Base-by-base conservation (phyloP, 2,888 invertebrate genomes). In the Leptothorax acervorum region DNA sequence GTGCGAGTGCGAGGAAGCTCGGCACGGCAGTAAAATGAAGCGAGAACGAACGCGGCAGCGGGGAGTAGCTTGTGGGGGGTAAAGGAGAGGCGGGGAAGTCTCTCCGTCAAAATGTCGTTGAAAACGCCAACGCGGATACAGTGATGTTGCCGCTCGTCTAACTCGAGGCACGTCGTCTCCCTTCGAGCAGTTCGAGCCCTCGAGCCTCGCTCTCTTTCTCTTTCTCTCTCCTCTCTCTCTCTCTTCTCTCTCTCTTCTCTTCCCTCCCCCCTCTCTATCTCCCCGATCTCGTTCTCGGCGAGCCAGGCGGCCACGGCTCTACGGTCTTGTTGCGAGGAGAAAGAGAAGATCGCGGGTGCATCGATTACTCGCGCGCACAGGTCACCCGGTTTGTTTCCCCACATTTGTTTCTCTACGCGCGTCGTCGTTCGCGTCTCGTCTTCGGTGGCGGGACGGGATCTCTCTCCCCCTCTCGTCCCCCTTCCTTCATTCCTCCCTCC, bases 31-130 rank as follows among this genome's bases (percentile, higher is more conserved):
- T 83, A 85, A 85, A 85, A 88, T 85, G 78, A 78, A 88, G 87
- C 53, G 76, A 73, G 82, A 79, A 70, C 51, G 87, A 71, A 68
- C 51, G 68, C 78, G 70, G 70, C 75, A 73, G 78, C 53, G 71
- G 51, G 89, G 86, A 84, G 85, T 60, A 53, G 66, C 75, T 60
- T 28, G 60, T 66, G 66, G 65, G 84, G 75, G 73, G 71, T 75
- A 31, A 79, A 86, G 82, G 83, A 68, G 87, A 85, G 89, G 84
- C 88, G 90, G 89, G 88, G 83, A 85, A 88, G n/a, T 45, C 45
- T 85, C 89, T 91, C 91, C 92, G 92, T 93, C 93, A 93, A 94
- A 94, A 93, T 93, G 93, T 94, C 93, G 94, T 92, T 94, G 91
- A 92, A 92, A 93, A 92, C 93, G 92, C 93, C 92, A 93, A 93